Evolutionary conservation across 2,888 invertebrate species (phyloP), one percentile per base, ranked within the genome.

Genomic region (Papilio gigon): DNA sequence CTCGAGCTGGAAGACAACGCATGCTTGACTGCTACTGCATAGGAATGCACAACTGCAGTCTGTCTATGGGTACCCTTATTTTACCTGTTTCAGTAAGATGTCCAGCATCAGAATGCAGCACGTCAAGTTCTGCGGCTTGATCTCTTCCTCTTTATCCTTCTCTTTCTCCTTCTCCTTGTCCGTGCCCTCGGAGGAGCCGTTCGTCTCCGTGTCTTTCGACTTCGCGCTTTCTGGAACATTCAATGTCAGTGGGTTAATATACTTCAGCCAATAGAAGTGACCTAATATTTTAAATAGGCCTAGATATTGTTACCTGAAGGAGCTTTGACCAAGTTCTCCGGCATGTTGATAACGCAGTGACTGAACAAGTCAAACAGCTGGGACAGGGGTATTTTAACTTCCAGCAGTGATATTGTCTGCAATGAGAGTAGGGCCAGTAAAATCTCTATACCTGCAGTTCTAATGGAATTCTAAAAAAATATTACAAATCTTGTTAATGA

Each of bases 21-120:
- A 30, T n/a, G 6, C 6, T 14, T 30, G 33, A 44, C 25, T 42
- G 17, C n/a, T 42, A 42, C 9, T 33, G 33, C 14, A 17, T 50
- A 11, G 0, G 11, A 2, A 22, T 4, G 12, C 9, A 22, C 22
- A 50, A 50, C n/a, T n/a, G 50, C 40, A n/a, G 20, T 35, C 8
- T 25, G n/a, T 50, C 20, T 53, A 4, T 11, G 20, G 73, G 9
- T 2, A 9, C 4, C 2, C 11, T 44, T 17, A 44, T 9, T 22
- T 44, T 20, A 96, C 97, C 94, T 99, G 99, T 90, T 98, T 98
- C 14, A 99, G 91, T 60, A 98, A 90, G 75, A 99, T 96, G 82
- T 99, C 99, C 72, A 99, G 91, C 98, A 99, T 98, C 44, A 99
- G 94, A 74, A 99, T 97, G 84, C 98, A 99, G 81, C 98, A 98